Conservation (phyloP, 2,888 invertebrate species). For the Rhogogaster chlorosoma region DNA sequence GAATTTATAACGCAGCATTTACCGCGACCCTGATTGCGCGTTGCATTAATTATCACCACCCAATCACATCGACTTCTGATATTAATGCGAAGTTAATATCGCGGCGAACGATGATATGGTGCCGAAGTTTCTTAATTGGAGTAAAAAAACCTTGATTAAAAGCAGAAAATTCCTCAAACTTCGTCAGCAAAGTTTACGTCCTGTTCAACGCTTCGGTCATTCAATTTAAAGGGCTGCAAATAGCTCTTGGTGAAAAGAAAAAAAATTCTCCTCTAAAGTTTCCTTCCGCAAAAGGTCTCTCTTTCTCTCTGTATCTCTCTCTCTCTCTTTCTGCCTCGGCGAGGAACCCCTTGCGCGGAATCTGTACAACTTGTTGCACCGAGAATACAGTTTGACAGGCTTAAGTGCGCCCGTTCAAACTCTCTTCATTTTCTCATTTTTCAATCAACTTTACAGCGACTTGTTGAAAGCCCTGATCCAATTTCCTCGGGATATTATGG, state of each 20-base stretch:
- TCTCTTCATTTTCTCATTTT: neutral
- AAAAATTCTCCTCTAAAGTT: neutral
- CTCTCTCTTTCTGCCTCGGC: neutral
- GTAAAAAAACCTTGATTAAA: neutral
- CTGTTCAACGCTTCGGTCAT: neutral
- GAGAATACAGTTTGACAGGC: neutral
- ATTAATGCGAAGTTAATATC: neutral
- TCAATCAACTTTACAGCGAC: neutral
- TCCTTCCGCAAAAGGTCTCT: neutral
- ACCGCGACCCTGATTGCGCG: neutral
- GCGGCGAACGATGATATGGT: neutral
- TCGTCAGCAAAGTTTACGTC: neutral
- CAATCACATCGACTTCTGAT: neutral
- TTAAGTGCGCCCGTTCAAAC: neutral
- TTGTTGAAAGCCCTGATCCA: neutral
- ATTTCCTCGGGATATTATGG: neutral
- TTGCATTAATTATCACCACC: neutral
- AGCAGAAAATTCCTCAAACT: neutral
- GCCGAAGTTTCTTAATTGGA: neutral
- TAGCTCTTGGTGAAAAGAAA: neutral
- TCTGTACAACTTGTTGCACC: slow-evolving; percentile 40
- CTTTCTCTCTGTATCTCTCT: neutral
- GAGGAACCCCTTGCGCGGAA: neutral
- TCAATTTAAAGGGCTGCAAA: neutral
- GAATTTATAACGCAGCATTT: neutral